Conservation (phyloP, 2,888 invertebrate species). For the Drosophila kanekoi region DNA sequence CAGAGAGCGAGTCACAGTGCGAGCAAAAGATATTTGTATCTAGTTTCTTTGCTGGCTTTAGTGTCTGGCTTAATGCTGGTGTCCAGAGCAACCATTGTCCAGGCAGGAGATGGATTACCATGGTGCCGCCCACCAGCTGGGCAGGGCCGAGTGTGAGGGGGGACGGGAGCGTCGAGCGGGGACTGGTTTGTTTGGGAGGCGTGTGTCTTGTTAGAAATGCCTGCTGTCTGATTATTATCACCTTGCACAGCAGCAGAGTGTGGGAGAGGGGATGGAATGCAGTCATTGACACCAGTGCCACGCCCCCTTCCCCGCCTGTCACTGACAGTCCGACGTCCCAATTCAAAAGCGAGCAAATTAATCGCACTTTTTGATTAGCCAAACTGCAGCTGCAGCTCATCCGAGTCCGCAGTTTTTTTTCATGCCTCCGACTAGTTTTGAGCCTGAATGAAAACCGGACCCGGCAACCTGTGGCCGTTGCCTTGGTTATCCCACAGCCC, state of each 20-base stretch:
- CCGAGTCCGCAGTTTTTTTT: conserved; percentile 7
- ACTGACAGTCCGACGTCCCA: conserved; percentile 17
- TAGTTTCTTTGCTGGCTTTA: conserved; percentile 71
- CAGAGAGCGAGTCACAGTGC: conserved; percentile 11
- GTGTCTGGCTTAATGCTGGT: conserved; percentile 41
- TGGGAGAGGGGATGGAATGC: not conserved
- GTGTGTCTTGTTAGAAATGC: conserved; percentile 76
- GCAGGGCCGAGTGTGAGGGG: no score
- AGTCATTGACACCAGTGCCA: conserved; percentile 69
- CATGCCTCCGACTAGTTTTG: not conserved
- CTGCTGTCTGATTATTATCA: conserved; percentile 77
- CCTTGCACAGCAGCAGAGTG: conserved; percentile 43
- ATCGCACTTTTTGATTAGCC: conserved; percentile 77
- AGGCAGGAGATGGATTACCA: conserved; percentile 75
- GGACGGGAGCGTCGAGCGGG: conserved; percentile 1
- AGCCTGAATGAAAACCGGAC: not conserved
- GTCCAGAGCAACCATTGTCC: conserved; percentile 72
- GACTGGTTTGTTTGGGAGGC: conserved; percentile 5
- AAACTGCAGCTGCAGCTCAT: conserved; percentile 23
- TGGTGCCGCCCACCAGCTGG: conserved; percentile 18
- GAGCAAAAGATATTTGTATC: conserved; percentile 71
- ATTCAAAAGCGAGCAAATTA: conserved; percentile 61
- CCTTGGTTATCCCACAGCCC: conserved; percentile 25
- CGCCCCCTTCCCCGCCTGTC: conserved; percentile 33
- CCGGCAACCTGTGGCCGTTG: conserved; percentile 17